Evolutionary conservation across 2,797 vertebrate species (phyloP).

Genomic region (Crax fasciolata): DNA sequence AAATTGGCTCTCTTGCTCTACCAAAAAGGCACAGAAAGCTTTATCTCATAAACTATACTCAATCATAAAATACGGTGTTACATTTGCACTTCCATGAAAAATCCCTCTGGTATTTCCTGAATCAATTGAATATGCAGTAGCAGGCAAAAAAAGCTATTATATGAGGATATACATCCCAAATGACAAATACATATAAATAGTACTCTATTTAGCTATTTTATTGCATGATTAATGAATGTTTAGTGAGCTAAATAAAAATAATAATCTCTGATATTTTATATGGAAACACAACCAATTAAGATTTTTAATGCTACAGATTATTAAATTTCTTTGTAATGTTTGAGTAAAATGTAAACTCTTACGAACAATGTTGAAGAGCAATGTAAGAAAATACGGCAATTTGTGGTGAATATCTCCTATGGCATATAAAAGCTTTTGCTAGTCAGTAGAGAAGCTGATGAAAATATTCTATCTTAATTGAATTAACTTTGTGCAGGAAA

Average conservation of each 20-base stretch:
- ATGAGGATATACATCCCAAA: constrained; percentile 23
- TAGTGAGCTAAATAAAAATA: constrained; percentile 25
- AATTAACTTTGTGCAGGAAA: constrained; percentile 2
- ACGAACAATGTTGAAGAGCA: background rate
- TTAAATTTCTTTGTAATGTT: background rate
- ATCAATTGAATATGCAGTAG: constrained; percentile 41
- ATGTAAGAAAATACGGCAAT: background rate
- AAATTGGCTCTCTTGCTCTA: background rate
- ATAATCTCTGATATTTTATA: constrained; percentile 8
- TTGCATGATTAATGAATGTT: constrained; percentile 33
- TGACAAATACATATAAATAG: constrained; percentile 35
- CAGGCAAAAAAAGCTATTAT: constrained; percentile 38
- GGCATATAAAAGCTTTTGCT: constrained; percentile 31
- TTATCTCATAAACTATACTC: constrained; percentile 47
- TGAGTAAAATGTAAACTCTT: constrained; percentile 11
- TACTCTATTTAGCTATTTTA: constrained; percentile 14
- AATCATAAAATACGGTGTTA: constrained; percentile 39
- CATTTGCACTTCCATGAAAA: constrained; percentile 63
- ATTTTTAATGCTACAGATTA: background rate
- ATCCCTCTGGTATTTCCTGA: constrained; percentile 48
- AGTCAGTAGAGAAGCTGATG: background rate
- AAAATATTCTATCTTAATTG: background rate
- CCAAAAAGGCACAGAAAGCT: background rate
- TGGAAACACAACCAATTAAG: background rate
- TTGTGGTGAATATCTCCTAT: background rate